Evolutionary conservation across 2,113 vertebrate genomes (phyloP), one percentile per base, ranked within the genome.

Genomic region (Trochalopteron elliotii): DNA sequence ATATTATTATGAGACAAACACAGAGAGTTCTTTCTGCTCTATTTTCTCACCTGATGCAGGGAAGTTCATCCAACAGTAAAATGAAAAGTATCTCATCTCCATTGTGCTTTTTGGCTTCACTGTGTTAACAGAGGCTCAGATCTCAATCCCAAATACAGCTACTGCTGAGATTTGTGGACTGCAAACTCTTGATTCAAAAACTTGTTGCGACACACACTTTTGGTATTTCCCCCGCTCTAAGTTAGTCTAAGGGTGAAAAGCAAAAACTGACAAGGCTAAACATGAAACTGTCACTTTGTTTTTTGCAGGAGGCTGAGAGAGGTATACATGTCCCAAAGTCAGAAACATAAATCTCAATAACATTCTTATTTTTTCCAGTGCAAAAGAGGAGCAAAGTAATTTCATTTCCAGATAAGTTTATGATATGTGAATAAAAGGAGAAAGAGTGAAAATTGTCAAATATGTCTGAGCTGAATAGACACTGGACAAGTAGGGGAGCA

Each of bases 21-120:
- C 0, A 0, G 2, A 33, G 37, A 78, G 7, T 6, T 81, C 39
- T 63, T 6, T 81, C 39, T 63, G 33, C 20, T 84, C 47, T 75
- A 1, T 64, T 74, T 86, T 92, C 35, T 70, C n/a, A 81, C 27
- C 30, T 56, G 27, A 45, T 42, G 45, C 23, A 65, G 16, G 72
- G 31, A 65, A 68, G 9, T 70, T 78, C 81, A 59, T 59, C 52
- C 7, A 6, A 45, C 9, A 83, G 6, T 40, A 77, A 65, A 68
- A 31, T 3, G 5, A 68, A 87, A 75, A n/a, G 10, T 28, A 37
- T 4, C 10, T 86, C 15, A 33, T 52, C 42, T 89, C 42, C 19
- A 8, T 28, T 52, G 28, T 18, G 11, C 7, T 71, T 67, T 68
- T 91, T 47, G 30, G 10, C 35, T 79, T 37, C 3, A 4, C 12